These are phyloP conservation scores for Coleophora flavipennella DNA, from an alignment of 2,888 invertebrate genomes.

Conservation along the genomic window DNA sequence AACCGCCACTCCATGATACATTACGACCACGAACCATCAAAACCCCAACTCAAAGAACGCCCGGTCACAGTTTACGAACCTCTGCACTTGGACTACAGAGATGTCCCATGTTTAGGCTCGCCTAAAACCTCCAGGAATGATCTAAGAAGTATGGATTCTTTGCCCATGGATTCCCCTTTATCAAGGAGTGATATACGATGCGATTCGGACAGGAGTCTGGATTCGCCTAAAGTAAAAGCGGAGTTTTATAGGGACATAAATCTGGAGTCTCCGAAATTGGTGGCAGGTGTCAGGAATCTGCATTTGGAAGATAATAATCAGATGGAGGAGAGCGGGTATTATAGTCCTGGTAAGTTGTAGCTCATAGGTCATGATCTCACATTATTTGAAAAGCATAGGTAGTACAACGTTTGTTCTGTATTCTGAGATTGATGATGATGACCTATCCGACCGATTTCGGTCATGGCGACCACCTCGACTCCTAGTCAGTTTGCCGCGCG, in stretches of 20 bases:
- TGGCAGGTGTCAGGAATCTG: constrained; percentile 53
- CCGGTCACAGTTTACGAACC: constrained; percentile 63
- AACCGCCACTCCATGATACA: constrained; percentile 69
- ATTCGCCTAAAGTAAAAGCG: constrained; percentile 56
- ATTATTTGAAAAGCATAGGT: no score
- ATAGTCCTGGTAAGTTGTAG: constrained; percentile 49
- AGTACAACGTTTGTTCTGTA: no score
- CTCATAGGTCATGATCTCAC: no score
- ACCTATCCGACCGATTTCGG: no score
- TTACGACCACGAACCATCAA: constrained; percentile 56
- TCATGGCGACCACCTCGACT: no score
- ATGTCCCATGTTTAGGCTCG: constrained; percentile 53
- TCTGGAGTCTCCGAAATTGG: constrained; percentile 54
- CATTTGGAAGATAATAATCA: constrained; percentile 62
- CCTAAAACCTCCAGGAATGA: constrained; percentile 59
- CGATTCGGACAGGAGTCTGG: constrained; percentile 57
- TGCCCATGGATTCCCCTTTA: constrained; percentile 60
- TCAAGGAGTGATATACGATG: constrained; percentile 53
- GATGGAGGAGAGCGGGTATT: constrained; percentile 68
- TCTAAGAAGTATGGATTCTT: constrained; percentile 52
- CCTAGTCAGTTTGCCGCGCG: no score
- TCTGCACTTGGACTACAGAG: constrained; percentile 56
- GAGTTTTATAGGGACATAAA: constrained; percentile 54
- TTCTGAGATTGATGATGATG: no score
- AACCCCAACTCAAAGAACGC: constrained; percentile 55